Evolutionary conservation across 1,140 invertebrate genomes (phyloP), one percentile per base, ranked within the genome.

Genomic region (Nasonia vitripennis): DNA sequence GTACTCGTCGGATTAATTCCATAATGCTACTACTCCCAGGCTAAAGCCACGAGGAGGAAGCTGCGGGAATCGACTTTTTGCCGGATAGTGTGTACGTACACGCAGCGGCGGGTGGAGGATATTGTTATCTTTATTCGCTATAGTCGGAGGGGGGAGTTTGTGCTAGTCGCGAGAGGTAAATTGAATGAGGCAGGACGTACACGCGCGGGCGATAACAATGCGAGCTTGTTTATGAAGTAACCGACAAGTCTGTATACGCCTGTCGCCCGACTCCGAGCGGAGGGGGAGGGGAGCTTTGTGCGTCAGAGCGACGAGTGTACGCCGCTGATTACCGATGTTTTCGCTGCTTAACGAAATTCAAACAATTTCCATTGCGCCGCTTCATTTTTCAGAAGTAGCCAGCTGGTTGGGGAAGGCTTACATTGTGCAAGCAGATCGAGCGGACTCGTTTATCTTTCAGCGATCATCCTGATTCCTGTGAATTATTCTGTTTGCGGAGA

Each of bases 1-100:
- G 70, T 71, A 14, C 27, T 73, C 11, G 7, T 48, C 2, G 41
- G 48, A 74, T 81, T 81, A 81, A 74, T 81, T 73, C 6, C 31
- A 73, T 37, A 23, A 68, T 17, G 20, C 31, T n/a, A 27, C 20
- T 37, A 17, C n/a, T 37, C 73, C 6, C 37, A 20, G 31, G 34
- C n/a, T 45, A 71, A 81, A 51, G 48, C 41, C 5, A 31, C 12
- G 20, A 37, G 37, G 7, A n/a, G 23, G 23, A 20, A 48, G 20
- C 55, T 62, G 41, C 41, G 37, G 67, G 41, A 70, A 71, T 81
- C n/a, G 37, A 71, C n/a, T 45, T 48, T 81, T 14, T 10, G 37
- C 37, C 5, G 27, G 10, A 20, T 78, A 37, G 62, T 23, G 12
- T 78, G 31, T 78, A 31, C 31, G 12, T 31, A 62, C 6, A 62